phyloP scores from a whole-genome alignment of 2,888 invertebrate genomes.

The Himalopsyche japonica region DNA sequence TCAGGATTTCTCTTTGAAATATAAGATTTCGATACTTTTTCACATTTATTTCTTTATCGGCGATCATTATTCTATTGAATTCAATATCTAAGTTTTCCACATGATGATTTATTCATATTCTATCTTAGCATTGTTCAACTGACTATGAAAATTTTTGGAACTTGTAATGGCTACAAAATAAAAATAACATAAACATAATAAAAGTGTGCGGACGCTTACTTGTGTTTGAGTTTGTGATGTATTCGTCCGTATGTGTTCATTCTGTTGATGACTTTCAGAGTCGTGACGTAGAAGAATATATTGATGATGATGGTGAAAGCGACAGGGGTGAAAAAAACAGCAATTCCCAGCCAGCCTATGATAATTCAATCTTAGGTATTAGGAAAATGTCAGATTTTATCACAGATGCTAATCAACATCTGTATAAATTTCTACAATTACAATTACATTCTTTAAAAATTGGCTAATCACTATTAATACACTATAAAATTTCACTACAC shows the following conservation, averaged over 20 bases:
- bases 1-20: too few species aligned
- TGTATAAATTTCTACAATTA: too few species aligned
- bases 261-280: constrained; percentile 75
- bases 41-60: too few species aligned
- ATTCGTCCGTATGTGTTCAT: constrained; percentile 85
- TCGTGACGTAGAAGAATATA: constrained; percentile 79
- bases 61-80: too few species aligned
- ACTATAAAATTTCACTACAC: too few species aligned
- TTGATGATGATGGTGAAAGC: constrained; percentile 79
- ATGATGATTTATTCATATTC: too few species aligned
- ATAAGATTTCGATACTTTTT: too few species aligned
- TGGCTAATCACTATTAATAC: too few species aligned
- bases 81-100: too few species aligned
- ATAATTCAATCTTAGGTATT: constrained; percentile 34
- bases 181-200: not conserved
- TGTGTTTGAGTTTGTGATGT: constrained; percentile 83
- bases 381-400: too few species aligned
- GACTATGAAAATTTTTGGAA: not conserved
- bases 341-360: constrained; percentile 78
- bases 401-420: not conserved
- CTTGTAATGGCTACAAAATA: not conserved
- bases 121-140: too few species aligned
- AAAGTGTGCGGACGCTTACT: constrained; percentile 53
- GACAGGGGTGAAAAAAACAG: constrained; percentile 81
- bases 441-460: too few species aligned